These are phyloP conservation scores for Blastobasis adustella DNA, from an alignment of 2,888 invertebrate species.

Conservation along the genomic window DNA sequence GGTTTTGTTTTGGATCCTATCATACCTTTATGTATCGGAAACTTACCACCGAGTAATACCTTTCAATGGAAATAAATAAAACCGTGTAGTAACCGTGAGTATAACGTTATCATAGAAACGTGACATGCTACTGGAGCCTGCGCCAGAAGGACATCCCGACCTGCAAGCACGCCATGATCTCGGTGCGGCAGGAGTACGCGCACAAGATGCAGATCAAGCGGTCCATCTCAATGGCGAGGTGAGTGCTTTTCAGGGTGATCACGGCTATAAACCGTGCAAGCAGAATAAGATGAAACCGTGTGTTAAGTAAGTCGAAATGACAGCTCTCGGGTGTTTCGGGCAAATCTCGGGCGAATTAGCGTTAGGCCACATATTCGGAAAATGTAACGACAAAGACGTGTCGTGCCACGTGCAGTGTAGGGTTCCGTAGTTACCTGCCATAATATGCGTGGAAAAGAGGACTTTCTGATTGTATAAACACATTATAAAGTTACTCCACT, in stretches of 20 bases:
- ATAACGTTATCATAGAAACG: conserved; percentile 76
- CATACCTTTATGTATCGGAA: too few relatives aligned
- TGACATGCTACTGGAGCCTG: conserved; percentile 92
- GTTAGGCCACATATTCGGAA: not conserved
- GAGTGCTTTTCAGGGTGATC: conserved; percentile 19
- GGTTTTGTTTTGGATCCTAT: not conserved
- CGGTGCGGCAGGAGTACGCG: conserved; percentile 84
- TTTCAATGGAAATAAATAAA: too few relatives aligned
- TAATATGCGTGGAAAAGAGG: too few relatives aligned
- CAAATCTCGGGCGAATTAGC: too few relatives aligned
- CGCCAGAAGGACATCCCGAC: conserved; percentile 90
- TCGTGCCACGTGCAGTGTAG: not conserved
- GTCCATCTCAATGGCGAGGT: conserved; percentile 78
- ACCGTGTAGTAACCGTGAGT: not conserved
- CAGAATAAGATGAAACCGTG: too few relatives aligned
- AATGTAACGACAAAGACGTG: not conserved
- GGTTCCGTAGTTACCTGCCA: not conserved
- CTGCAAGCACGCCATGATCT: conserved; percentile 93
- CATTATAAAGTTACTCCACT: too few relatives aligned
- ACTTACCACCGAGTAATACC: too few relatives aligned
- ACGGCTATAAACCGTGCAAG: too few relatives aligned
- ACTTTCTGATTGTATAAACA: too few relatives aligned
- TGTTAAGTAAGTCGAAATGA: too few relatives aligned
- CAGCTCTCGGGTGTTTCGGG: too few relatives aligned
- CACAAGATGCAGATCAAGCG: conserved; percentile 83